These are phyloP conservation scores for Zootermopsis nevadensis DNA, from an alignment of 2,888 invertebrate species.

Conservation along the genomic window DNA sequence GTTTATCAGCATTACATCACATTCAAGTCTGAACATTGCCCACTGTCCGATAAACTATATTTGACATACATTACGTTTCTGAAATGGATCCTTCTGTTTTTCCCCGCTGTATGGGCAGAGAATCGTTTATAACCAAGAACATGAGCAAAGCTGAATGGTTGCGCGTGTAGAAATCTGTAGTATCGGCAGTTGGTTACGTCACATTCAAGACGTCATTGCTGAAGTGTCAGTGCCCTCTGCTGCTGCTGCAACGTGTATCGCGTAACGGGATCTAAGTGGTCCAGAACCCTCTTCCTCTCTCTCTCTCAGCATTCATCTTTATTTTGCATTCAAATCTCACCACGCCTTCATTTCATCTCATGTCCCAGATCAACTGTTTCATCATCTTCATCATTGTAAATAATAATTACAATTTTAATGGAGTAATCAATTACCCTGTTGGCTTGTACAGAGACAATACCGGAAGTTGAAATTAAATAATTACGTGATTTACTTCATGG, in stretches of 20 bases:
- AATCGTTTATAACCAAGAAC: too few species aligned
- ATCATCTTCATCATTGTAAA: not conserved
- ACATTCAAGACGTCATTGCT: not conserved
- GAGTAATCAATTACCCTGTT: not conserved
- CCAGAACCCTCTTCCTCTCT: not conserved
- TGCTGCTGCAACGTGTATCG: not conserved
- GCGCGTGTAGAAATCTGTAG: not conserved
- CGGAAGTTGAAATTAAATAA: not conserved
- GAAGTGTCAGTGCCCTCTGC: slow-evolving; percentile 21
- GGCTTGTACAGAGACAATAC: too few species aligned
- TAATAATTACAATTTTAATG: not conserved
- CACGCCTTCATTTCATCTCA: too few species aligned
- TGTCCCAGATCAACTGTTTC: too few species aligned
- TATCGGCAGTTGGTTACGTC: not conserved
- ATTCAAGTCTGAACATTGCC: too few species aligned
- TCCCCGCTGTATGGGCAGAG: too few species aligned
- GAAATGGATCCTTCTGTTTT: too few species aligned
- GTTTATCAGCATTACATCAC: too few species aligned
- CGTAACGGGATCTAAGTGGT: slow-evolving; percentile 3
- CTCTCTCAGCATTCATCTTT: not conserved
- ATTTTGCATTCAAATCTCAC: too few species aligned
- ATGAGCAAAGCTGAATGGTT: not conserved
- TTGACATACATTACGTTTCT: too few species aligned
- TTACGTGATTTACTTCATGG: not conserved
- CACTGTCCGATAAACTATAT: too few species aligned